Evolutionary conservation across 1,140 invertebrate genomes (phyloP), one percentile per base, ranked within the genome.

Genomic region (Brachionus rotundiformis): DNA sequence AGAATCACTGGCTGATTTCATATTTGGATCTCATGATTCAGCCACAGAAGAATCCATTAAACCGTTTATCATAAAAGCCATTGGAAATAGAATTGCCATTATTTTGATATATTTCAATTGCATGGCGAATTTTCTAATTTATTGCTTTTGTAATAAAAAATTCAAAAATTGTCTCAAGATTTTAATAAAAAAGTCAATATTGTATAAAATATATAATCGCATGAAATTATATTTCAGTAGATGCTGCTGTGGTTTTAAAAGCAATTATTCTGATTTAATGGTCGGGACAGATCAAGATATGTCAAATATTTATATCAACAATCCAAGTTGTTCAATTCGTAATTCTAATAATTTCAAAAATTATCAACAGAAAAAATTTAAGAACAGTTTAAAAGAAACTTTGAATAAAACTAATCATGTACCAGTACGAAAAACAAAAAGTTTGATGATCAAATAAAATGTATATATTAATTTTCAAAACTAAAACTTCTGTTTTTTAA

Each of bases 61-160:
- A 29, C 13, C 76, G 3, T 79, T 79, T 63, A 79, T 36, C 13
- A 79, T 79, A 54, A 79, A 79, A 59, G 41, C 54, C 7, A 54
- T 79, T 29, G 76, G 76, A 39, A 33, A 79, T 25, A 23, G 76
- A 39, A 23, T 79, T 10, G 47, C 76, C 19, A 63, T 63, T 33
- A 54, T 79, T 13, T 23, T 79, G 3, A 79, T 79, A 2, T 59
- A 79, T 79, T 79, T 79, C 19, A 79, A 79, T 63, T 79, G 76
- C 49, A 59, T 63, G 54, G 76, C 76, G 10, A 79, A 79, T 63
- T 79, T 79, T 79, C 36, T 79, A n/a, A 79, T 79, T 25, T 79
- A 79, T 54, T 79, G 76, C 49, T 63, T 79, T 54, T 79, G 76
- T 63, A 79, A 79, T 63, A 79, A 79, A 54, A 79, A 79, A 41